Percentiles rank a stretch among this genome's conserved stretches.
Evolutionary conservation across 2,888 invertebrate genomes (phyloP).

Genomic region (Lymantria monacha): DNA sequence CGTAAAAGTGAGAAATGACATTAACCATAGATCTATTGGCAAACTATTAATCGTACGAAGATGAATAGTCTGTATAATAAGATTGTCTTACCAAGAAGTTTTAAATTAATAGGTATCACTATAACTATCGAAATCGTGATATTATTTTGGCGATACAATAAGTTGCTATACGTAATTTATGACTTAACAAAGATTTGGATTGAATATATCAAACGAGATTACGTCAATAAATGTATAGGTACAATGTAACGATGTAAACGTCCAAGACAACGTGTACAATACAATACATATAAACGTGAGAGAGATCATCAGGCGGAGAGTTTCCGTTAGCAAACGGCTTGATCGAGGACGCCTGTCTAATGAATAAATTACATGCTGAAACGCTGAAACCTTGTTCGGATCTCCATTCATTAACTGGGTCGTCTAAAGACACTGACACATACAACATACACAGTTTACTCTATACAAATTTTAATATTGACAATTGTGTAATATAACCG

Average conservation of each 20-base stretch:
- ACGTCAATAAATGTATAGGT: not conserved
- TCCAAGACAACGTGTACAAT: constrained; percentile 24
- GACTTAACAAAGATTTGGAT: too few relatives aligned
- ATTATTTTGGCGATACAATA: too few relatives aligned
- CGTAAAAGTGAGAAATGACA: too few relatives aligned
- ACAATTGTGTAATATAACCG: constrained; percentile 56
- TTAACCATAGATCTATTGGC: too few relatives aligned
- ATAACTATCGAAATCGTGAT: too few relatives aligned
- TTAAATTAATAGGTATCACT: too few relatives aligned
- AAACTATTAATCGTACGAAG: too few relatives aligned
- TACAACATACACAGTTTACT: constrained; percentile 46
- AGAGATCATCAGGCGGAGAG: constrained; percentile 67
- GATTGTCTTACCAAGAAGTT: too few relatives aligned
- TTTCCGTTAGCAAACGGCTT: constrained; percentile 66
- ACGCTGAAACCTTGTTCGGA: constrained; percentile 80
- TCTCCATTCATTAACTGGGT: constrained; percentile 70
- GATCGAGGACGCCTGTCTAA: constrained; percentile 79
- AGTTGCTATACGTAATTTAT: too few relatives aligned
- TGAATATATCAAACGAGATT: not conserved
- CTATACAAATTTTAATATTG: constrained; percentile 67
- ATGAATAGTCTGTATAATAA: too few relatives aligned
- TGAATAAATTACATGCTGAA: constrained; percentile 82
- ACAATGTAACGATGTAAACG: constrained; percentile 22
- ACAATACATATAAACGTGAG: constrained; percentile 38
- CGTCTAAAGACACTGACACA: constrained; percentile 43